A percentile compares a stretch with the other conserved stretches of the same genome.
These are phyloP conservation scores for Heliconius ismenius DNA, from an alignment of 2,888 invertebrate genomes.

Conservation along the genomic window DNA sequence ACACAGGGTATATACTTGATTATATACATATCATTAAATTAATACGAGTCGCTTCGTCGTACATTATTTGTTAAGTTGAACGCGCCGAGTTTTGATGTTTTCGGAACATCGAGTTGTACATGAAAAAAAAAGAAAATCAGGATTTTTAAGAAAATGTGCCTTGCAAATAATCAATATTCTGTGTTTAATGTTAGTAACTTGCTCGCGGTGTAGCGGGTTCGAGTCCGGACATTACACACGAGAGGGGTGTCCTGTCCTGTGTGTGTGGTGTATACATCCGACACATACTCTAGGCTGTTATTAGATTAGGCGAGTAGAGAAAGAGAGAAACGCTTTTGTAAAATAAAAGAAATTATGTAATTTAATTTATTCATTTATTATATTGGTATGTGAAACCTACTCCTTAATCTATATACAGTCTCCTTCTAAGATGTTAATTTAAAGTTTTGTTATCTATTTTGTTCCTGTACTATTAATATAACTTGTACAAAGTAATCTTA, in stretches of 20 bases:
- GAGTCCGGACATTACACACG: slow-evolving; percentile 42
- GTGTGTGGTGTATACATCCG: slow-evolving; percentile 37
- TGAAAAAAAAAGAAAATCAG: slow-evolving; percentile 76
- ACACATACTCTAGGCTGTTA: slow-evolving; percentile 48
- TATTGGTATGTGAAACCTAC: slow-evolving; percentile 19
- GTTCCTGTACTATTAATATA: slow-evolving; percentile 62
- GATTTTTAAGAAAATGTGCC: slow-evolving; percentile 82
- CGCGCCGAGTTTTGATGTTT: slow-evolving; percentile 66
- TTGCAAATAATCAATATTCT: slow-evolving; percentile 82
- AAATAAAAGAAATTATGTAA: slow-evolving; percentile 1
- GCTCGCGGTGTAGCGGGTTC: slow-evolving; percentile 62
- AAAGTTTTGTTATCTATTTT: slow-evolving; percentile 61
- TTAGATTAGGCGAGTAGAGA: slow-evolving; percentile 51
- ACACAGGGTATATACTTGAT: slow-evolving; percentile 79
- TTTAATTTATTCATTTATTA: slow-evolving; percentile 21
- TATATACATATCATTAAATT: slow-evolving; percentile 75
- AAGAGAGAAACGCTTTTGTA: slow-evolving; percentile 14
- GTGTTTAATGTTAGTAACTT: slow-evolving; percentile 79
- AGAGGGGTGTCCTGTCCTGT: slow-evolving; percentile 34
- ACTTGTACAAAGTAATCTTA: slow-evolving; percentile 76
- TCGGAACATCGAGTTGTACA: slow-evolving; percentile 69
- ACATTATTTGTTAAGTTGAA: slow-evolving; percentile 56
- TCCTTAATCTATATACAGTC: slow-evolving; percentile 52
- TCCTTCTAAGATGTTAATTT: slow-evolving; percentile 52
- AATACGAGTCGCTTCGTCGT: slow-evolving; percentile 61